Percentiles rank a stretch among this genome's conserved stretches.
These are phyloP conservation scores for Leptodirus hochenwartii DNA, from an alignment of 2,888 invertebrate genomes.

Conservation along the genomic window DNA sequence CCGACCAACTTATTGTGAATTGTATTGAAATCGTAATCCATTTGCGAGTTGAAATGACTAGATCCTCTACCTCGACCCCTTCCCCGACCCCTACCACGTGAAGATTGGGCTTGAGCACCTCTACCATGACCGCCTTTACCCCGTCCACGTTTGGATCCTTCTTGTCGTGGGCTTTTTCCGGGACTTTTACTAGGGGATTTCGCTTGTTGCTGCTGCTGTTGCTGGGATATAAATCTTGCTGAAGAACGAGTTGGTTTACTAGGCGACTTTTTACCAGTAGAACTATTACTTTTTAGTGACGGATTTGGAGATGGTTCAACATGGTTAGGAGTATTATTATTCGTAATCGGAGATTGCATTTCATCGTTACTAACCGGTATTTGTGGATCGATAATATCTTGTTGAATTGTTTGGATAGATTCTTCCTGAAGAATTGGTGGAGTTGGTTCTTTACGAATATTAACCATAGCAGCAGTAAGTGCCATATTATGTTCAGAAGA, in stretches of 20 bases:
- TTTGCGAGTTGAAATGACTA: conserved; percentile 15
- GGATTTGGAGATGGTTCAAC: conserved; percentile 25
- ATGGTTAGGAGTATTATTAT: conserved; percentile 19
- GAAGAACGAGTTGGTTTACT: conserved; percentile 40
- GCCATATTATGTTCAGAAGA: conserved; percentile 69
- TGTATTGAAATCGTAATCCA: conserved; percentile 30
- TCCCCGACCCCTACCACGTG: conserved; percentile 22
- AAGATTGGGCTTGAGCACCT: conserved; percentile 19
- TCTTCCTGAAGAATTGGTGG: conserved; percentile 18
- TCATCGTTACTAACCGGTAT: conserved; percentile 15
- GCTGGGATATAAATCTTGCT: conserved; percentile 36
- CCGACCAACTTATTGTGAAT: conserved; percentile 68
- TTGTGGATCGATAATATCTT: conserved; percentile 8
- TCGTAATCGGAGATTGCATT: conserved; percentile 17
- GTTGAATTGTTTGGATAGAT: too few species aligned
- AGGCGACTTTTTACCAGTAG: conserved; percentile 36
- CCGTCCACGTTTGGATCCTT: conserved; percentile 29
- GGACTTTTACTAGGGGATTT: conserved; percentile 40
- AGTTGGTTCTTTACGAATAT: conserved; percentile 29
- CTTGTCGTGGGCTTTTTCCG: conserved; percentile 33
- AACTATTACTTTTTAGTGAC: conserved; percentile 22
- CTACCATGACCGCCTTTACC: conserved; percentile 21
- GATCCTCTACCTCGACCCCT: conserved; percentile 26
- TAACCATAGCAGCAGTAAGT: conserved; percentile 63
- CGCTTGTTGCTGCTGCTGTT: conserved; percentile 25